phyloP scores from a whole-genome alignment of 2,113 vertebrate genomes.

The Neodon shergylaensis region DNA sequence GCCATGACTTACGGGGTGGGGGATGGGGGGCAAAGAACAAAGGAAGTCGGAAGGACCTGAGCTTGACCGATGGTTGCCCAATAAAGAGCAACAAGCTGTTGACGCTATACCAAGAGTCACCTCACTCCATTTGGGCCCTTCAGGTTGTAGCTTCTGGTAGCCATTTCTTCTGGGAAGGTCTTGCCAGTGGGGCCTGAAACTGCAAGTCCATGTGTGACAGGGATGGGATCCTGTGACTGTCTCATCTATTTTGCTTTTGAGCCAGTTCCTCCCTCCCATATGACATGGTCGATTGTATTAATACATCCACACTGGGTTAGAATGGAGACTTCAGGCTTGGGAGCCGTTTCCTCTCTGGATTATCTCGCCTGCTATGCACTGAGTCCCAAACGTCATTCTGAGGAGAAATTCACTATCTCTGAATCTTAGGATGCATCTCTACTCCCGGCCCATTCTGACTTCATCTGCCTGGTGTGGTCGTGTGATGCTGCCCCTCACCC shows the following conservation, averaged over 20 bases:
- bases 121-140: neutral
- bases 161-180: neutral
- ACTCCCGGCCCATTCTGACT: neutral
- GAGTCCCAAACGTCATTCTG: neutral
- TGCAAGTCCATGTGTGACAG: neutral
- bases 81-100: neutral
- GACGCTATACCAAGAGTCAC: neutral
- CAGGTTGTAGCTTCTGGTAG: neutral
- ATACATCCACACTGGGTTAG: neutral
- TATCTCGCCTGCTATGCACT: neutral
- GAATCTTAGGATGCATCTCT: neutral
- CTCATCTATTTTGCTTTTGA: neutral
- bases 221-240: neutral
- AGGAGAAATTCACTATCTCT: neutral
- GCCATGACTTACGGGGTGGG: neutral
- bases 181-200: neutral
- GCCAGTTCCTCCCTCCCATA: neutral
- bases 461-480: neutral
- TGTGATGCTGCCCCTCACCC: neutral
- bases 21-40: too few relatives aligned
- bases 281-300: neutral
- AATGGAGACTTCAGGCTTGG: neutral
- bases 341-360: neutral
- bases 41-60: neutral
- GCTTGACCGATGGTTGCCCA: accelerated